phyloP scores from a whole-genome alignment of 2,113 vertebrate genomes.

The Dipodomys merriami region DNA sequence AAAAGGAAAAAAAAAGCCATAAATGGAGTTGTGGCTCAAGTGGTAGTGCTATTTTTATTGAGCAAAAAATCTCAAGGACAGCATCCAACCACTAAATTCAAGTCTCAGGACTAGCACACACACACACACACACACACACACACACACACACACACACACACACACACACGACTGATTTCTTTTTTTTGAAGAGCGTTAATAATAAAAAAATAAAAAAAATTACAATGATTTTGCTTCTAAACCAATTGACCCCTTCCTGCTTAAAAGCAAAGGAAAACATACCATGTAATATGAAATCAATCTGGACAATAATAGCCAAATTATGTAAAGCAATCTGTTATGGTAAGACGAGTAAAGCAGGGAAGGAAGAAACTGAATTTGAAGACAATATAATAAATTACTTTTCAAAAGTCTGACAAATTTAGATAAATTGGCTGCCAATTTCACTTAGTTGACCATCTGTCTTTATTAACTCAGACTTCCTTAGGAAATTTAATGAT shows the following conservation, averaged over 20 bases:
- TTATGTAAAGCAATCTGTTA: background rate
- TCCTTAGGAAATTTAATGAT: conserved; percentile 51
- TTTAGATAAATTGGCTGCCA: conserved; percentile 58
- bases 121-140: no score
- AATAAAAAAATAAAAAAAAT: background rate
- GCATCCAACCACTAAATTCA: no score
- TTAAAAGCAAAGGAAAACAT: background rate
- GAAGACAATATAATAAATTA: conserved; percentile 56
- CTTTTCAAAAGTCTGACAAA: conserved; percentile 14
- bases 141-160: no score
- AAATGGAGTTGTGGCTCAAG: no score
- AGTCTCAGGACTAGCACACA: no score
- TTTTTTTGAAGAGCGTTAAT: background rate
- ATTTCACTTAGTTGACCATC: conserved; percentile 56
- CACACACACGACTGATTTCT: no score
- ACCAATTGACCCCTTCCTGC: background rate
- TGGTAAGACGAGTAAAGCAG: background rate
- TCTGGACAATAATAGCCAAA: background rate
- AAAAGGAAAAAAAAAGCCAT: no score
- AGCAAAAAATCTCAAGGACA: no score
- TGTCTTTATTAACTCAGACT: conserved; percentile 64
- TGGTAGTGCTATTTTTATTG: no score
- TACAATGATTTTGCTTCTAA: background rate
- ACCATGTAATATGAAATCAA: background rate
- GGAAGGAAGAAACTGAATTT: background rate